Evolutionary conservation across 2,113 vertebrate genomes (phyloP), one percentile per base, ranked within the genome.

Genomic region (Lophochroa leadbeateri): DNA sequence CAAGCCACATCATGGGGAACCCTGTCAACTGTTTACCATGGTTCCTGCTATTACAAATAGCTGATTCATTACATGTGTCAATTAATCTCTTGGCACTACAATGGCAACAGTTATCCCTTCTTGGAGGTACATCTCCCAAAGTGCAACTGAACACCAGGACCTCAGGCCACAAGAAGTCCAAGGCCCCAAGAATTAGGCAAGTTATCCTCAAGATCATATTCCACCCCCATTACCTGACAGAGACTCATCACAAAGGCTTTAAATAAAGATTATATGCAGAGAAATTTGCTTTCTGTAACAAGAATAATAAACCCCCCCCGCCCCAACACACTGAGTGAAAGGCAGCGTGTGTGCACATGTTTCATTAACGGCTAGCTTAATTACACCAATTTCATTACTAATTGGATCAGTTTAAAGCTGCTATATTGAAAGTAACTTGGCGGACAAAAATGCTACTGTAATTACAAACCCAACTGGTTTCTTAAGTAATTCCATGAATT

Each of bases 401-500:
- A 96, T 95, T 92, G 94, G 92, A 93, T 97, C 91, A 78, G 60
- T 88, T 90, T 75, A 81, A 95, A 96, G 83, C 96, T 96, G 86
- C 68, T 86, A 86, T 80, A 58, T 11, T 41, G 88, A 68, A 72
- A 89, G 86, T 55, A 82, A 78, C 91, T 55, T 82, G 92, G 94
- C 94, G 95, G 86, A 80, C 75, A 84, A 85, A 91, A 55, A 78
- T 3, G 23, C 33, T 55, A 24, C 76, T 57, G 6, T 47, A 63
- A 95, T 94, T 78, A 92, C 88, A 81, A 77, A 94, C 83, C 15
- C 80, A 92, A 95, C 86, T 50, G 41, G 19, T 78, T 94, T 39
- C 77, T 90, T 49, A 78, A 24, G 4, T 86, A 83, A 91, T 94
- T 46, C 92, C 17, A 57, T 29, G 87, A 90, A 79, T 93, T 95